These are phyloP conservation scores for Tipula unca DNA, from an alignment of 2,888 invertebrate species.

Conservation along the genomic window DNA sequence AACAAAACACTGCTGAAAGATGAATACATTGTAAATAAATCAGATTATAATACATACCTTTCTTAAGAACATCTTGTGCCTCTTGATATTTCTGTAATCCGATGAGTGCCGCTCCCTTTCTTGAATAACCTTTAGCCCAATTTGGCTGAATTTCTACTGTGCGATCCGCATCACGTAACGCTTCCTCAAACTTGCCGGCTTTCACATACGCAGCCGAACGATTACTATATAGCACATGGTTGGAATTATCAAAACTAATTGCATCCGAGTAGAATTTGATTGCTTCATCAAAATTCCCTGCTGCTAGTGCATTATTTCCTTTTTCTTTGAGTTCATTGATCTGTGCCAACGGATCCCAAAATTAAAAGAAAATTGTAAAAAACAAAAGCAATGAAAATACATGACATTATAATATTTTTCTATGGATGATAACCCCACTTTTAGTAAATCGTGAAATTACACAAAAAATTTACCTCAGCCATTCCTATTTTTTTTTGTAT, in stretches of 20 bases:
- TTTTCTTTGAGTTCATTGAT: slow-evolving; percentile 74
- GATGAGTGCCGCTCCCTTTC: slow-evolving; percentile 78
- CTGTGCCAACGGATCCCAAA: slow-evolving; percentile 43
- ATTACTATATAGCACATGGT: slow-evolving; percentile 87
- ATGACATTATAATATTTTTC: neutral
- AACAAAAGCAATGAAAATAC: neutral
- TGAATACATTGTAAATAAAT: too few relatives aligned
- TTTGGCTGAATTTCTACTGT: slow-evolving; percentile 71
- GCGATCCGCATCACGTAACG: slow-evolving; percentile 77
- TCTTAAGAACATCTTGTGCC: slow-evolving; percentile 67
- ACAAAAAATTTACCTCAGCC: neutral
- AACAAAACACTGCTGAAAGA: too few relatives aligned
- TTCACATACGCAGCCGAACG: slow-evolving; percentile 87
- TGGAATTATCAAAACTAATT: slow-evolving; percentile 65
- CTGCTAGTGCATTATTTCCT: slow-evolving; percentile 76
- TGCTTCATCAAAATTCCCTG: slow-evolving; percentile 70
- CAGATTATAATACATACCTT: slow-evolving; percentile 38
- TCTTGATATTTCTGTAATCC: slow-evolving; percentile 66
- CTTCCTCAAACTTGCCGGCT: slow-evolving; percentile 60
- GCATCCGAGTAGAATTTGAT: slow-evolving; percentile 72
- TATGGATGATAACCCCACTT: slow-evolving; percentile 9
- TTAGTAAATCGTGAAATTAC: neutral
- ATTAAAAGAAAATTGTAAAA: slow-evolving; percentile 23
- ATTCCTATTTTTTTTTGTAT: neutral
- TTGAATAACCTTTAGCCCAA: slow-evolving; percentile 84